Evolutionary conservation across 1,140 invertebrate species (phyloP).

Genomic region (Ericerus pela): DNA sequence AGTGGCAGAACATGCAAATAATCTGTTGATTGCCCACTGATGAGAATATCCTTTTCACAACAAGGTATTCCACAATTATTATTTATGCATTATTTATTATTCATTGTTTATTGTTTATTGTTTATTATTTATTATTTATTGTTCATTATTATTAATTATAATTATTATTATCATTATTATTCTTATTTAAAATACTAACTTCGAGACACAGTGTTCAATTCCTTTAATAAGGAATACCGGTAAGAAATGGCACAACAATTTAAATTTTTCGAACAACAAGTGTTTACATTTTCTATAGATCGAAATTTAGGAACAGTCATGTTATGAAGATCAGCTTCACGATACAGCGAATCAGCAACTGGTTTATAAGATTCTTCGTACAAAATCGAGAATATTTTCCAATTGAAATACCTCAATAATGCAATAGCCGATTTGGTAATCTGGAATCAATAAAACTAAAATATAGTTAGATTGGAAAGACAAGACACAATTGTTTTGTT

Average conservation of each 20-base stretch:
- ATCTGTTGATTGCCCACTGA: too few species aligned
- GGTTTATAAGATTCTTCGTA: constrained; percentile 63
- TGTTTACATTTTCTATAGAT: constrained; percentile 47
- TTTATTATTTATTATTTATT: too few species aligned
- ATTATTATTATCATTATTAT: too few species aligned
- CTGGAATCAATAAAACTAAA: too few species aligned
- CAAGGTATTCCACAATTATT: too few species aligned
- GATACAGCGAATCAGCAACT: constrained; percentile 56
- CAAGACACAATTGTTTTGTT: too few species aligned
- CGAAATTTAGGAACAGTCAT: constrained; percentile 64
- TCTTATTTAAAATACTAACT: constrained; percentile 44
- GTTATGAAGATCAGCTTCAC: constrained; percentile 53
- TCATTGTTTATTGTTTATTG: too few species aligned
- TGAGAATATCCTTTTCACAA: too few species aligned
- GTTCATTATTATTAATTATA: too few species aligned
- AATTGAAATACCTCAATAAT: constrained; percentile 73
- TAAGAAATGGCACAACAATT: constrained; percentile 54
- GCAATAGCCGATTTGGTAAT: constrained; percentile 87
- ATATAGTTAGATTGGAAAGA: too few species aligned
- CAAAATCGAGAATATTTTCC: constrained; percentile 88
- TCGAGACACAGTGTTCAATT: constrained; percentile 74
- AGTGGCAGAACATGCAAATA: too few species aligned
- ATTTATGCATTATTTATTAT: too few species aligned
- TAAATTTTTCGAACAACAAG: constrained; percentile 56
- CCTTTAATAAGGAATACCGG: constrained; percentile 73